Conservation (phyloP, 2,113 vertebrate species). For the Empidonax traillii region DNA sequence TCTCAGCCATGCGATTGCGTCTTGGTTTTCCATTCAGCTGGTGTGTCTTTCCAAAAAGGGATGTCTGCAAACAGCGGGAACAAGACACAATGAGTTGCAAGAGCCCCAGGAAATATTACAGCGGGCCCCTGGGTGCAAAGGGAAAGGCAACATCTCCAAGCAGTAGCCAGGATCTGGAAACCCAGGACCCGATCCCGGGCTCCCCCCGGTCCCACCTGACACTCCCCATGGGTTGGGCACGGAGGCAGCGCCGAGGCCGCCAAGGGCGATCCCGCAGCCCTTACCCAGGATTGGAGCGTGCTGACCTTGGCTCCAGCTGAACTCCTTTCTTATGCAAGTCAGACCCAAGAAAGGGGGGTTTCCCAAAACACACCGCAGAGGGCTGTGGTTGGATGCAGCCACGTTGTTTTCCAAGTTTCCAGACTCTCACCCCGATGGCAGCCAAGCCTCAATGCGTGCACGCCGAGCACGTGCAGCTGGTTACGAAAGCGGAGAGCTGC, state of each 20-base stretch:
- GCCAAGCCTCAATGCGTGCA: not conserved
- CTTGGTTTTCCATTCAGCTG: not conserved
- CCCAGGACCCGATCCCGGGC: accelerated
- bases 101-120: not conserved
- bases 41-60: not conserved
- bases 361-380: not conserved
- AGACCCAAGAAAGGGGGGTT: not conserved
- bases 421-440: not conserved
- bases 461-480: accelerated
- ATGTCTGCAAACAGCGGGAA: not conserved
- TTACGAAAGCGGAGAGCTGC: not conserved
- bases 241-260: accelerated
- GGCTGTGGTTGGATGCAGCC: not conserved
- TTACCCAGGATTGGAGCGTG: accelerated
- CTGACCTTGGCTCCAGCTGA: not conserved
- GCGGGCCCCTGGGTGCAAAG: not conserved
- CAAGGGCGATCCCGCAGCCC: not conserved
- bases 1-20: not conserved
- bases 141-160: not conserved
- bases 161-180: not conserved
- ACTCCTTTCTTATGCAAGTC: not conserved
- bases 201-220: not conserved
- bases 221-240: no score
- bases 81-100: not conserved
- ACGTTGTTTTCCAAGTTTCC: not conserved